Base-by-base conservation (phyloP, 2,888 invertebrate genomes). In the Eupithecia insigniata region DNA sequence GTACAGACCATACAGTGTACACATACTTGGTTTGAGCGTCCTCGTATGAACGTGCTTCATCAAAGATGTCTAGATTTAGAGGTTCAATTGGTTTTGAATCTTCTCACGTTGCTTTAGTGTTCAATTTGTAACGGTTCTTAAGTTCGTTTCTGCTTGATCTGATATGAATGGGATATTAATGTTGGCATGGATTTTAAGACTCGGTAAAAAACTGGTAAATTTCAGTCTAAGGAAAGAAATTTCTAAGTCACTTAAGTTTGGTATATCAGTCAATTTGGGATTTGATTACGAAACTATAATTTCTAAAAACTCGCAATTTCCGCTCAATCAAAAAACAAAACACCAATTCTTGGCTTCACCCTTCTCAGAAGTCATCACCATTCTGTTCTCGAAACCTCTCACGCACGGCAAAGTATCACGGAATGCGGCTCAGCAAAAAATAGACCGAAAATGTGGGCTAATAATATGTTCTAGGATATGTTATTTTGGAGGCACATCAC, bases 401-500 rank as follows among this genome's bases (percentile, higher is more conserved):
- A 73, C 71, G 76, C 76, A 70, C 69, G 73, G 67, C 64, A 66
- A 60, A 73, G 71, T 71, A 78, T 72, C 75, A 73, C 71, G 77
- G 79, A 78, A 79, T 79, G 79, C 70, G 77, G 75, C 55, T 76
- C 67, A 69, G 75, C 75, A 79, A 79, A 79, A 79, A 78, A 78
- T 77, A 74, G 73, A 75, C 74, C 74, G 67, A 77, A 79, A 77
- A 76, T 78, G 75, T 77, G 55, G 79, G 74, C 75, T 79, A 78
- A 77, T 79, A 77, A 75, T 77, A 79, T 78, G 78, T 77, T 79
- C 79, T 79, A 79, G 77, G 77, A 79, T 78, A 67, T 64, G 73
- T 71, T 74, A 75, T 75, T 77, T 77, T 70, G 75, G 68, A 79
- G 70, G 60, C 76, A 72, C 55, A 78, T 75, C 78, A 78, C 78